A percentile compares a stretch with the other conserved stretches of the same genome.
These are phyloP conservation scores for Rhodinocichla rosea DNA, from an alignment of 2,113 vertebrate genomes.

Conservation along the genomic window DNA sequence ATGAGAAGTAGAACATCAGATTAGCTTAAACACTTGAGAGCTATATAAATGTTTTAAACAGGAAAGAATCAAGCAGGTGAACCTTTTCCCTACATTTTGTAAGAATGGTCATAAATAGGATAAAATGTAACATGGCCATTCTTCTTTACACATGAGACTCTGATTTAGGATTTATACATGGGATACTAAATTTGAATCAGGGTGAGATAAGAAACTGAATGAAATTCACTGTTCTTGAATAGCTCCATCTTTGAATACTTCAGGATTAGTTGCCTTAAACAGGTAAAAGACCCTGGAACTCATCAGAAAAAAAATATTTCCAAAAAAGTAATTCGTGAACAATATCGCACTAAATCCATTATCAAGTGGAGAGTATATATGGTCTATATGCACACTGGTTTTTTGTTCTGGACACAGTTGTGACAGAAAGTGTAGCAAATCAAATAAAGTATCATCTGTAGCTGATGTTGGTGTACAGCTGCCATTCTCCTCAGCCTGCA, in stretches of 20 bases:
- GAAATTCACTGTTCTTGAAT: not conserved
- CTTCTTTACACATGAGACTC: not conserved
- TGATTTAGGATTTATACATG: not conserved
- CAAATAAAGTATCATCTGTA: not conserved
- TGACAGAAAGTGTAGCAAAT: not conserved
- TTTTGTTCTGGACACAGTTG: not conserved
- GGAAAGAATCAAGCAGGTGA: not conserved
- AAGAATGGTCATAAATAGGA: not conserved
- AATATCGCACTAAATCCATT: not conserved
- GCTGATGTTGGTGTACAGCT: not conserved
- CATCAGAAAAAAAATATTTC: not conserved
- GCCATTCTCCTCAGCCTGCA: not conserved
- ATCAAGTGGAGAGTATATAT: not conserved
- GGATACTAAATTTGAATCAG: not conserved
- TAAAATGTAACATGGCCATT: not conserved
- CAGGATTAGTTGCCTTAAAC: not conserved
- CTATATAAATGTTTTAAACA: not conserved
- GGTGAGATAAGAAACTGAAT: not conserved
- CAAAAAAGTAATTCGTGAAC: not conserved
- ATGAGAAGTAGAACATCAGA: constrained; percentile 31
- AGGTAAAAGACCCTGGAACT: not conserved
- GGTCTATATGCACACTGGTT: rapidly evolving
- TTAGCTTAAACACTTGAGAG: not conserved
- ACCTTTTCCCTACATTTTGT: not conserved
- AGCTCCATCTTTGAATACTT: not conserved